These are phyloP conservation scores for Ptychochromis oligacanthus DNA, from an alignment of 2,113 vertebrate genomes.

Conservation along the genomic window DNA sequence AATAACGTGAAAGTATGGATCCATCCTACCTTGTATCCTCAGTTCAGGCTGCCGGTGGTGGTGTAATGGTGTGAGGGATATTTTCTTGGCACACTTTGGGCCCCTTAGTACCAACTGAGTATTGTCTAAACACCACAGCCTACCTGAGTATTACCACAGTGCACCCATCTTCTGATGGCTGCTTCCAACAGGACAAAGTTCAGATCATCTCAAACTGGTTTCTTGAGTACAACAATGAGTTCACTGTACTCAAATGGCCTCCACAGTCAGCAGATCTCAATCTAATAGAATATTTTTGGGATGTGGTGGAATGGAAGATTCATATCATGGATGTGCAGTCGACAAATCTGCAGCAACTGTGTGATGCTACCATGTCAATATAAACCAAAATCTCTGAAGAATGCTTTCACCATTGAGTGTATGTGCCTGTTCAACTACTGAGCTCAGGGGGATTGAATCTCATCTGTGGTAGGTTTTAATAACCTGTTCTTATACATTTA, in stretches of 20 bases:
- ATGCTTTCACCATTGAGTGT: not conserved
- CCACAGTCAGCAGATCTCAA: not conserved
- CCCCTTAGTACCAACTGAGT: not conserved
- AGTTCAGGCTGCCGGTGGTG: not conserved
- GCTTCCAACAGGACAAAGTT: not conserved
- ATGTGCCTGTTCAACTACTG: not conserved
- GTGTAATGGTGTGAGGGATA: not conserved
- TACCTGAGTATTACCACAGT: not conserved
- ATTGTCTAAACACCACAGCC: not conserved
- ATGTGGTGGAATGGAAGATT: not conserved
- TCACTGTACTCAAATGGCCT: not conserved
- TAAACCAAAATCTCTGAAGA: not conserved
- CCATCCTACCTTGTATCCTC: not conserved
- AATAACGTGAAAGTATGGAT: not conserved
- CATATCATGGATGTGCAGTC: not conserved
- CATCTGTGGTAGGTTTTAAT: not conserved
- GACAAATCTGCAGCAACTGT: not conserved
- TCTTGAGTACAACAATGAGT: not conserved
- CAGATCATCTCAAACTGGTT: not conserved
- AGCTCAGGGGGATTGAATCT: not conserved
- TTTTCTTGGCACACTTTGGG: not conserved
- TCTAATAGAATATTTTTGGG: not conserved
- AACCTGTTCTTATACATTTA: not conserved
- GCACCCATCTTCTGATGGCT: too few species aligned
- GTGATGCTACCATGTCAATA: not conserved